Evolutionary conservation across 2,113 vertebrate genomes (phyloP).

Genomic region (Anoplopoma fimbria): DNA sequence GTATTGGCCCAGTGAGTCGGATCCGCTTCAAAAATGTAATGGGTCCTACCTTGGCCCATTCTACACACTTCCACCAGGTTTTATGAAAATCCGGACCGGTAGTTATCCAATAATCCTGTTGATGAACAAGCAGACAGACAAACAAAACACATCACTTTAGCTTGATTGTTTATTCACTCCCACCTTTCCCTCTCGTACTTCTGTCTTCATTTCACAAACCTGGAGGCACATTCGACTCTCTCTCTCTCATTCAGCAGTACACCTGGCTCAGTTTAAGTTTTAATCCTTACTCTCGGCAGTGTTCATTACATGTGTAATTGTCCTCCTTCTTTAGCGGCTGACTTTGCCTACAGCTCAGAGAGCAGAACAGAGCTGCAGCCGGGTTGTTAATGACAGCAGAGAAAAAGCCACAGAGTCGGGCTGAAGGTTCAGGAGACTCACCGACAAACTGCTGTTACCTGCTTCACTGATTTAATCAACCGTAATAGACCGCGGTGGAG

Average conservation of each 20-base stretch:
- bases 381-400: slow-evolving; percentile 31
- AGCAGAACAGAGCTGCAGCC: slow-evolving; percentile 44
- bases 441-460: slow-evolving; percentile 9
- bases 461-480: slow-evolving; percentile 5
- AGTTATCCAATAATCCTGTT: no score
- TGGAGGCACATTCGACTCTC: slow-evolving; percentile 4
- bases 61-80: no score
- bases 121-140: no score
- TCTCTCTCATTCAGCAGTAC: background rate
- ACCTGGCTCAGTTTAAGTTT: slow-evolving; percentile 42
- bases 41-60: no score
- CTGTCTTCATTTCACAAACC: slow-evolving; percentile 48
- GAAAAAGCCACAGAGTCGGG: slow-evolving; percentile 9
- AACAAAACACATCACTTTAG: background rate
- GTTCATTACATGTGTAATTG: slow-evolving; percentile 49
- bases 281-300: slow-evolving; percentile 21
- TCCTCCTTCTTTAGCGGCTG: slow-evolving; percentile 35
- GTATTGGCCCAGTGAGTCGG: no score
- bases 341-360: slow-evolving; percentile 34
- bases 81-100: no score
- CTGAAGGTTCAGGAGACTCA: background rate
- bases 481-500: background rate
- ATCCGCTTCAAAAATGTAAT: no score
- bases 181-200: slow-evolving; percentile 15
- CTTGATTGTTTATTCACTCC: slow-evolving; percentile 34